Percentiles rank a stretch among this genome's conserved stretches.
Evolutionary conservation across 2,113 vertebrate species (phyloP).

Genomic region (Solenodon paradoxus): DNA sequence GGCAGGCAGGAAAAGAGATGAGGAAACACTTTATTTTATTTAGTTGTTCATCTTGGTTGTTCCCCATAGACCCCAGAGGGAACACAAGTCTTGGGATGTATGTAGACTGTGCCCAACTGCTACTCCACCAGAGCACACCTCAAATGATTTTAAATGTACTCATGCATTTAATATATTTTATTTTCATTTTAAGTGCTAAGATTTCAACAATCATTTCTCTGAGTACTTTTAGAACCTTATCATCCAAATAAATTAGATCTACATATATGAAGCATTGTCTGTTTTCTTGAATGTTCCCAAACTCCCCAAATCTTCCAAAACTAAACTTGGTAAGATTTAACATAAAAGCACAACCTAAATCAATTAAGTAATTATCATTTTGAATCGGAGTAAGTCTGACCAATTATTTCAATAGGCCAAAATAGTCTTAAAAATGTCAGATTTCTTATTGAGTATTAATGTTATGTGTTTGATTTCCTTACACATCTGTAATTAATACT

Average conservation of each 20-base stretch:
- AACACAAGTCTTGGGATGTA: no score
- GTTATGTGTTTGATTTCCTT: not conserved
- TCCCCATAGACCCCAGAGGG: no score
- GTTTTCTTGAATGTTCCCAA: conserved; percentile 4
- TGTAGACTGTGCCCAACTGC: no score
- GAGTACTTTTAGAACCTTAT: not conserved
- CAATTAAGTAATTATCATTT: not conserved
- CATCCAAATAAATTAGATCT: not conserved
- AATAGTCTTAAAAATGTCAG: not conserved
- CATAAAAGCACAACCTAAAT: not conserved
- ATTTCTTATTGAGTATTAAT: not conserved
- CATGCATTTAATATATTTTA: not conserved
- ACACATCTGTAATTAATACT: not conserved
- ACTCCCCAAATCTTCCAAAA: no score
- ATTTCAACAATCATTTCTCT: not conserved
- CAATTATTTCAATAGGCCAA: not conserved
- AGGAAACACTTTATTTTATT: no score
- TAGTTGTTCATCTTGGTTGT: no score
- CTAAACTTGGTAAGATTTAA: not conserved
- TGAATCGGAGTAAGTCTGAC: not conserved
- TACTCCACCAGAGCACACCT: no score
- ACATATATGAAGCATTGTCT: not conserved
- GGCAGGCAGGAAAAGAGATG: no score
- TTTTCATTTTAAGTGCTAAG: not conserved
- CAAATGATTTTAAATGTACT: not conserved